These are phyloP conservation scores for Trachemys scripta DNA, from an alignment of 2,113 vertebrate species.

Conservation along the genomic window DNA sequence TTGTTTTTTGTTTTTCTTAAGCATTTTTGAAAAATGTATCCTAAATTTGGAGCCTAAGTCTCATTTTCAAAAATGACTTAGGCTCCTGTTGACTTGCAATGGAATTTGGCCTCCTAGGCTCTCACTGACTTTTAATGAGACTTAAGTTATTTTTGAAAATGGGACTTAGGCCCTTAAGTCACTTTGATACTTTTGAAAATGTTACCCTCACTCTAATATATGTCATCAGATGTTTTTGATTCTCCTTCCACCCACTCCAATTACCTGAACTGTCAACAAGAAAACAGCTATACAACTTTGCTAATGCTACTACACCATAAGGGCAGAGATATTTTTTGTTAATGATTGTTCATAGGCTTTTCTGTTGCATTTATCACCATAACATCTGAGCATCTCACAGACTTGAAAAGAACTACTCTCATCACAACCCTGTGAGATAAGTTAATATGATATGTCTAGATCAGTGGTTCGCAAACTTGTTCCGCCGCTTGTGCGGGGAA, in stretches of 20 bases:
- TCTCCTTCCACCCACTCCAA: not conserved
- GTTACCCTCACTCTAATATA: not conserved
- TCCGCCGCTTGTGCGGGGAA: too few relatives aligned
- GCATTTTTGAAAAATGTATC: too few relatives aligned
- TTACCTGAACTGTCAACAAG: not conserved
- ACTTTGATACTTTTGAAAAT: not conserved
- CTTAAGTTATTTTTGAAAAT: not conserved
- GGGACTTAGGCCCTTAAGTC: not conserved
- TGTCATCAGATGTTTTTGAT: not conserved
- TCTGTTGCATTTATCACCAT: not conserved
- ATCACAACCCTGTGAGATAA: not conserved
- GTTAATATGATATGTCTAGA: not conserved
- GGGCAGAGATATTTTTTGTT: not conserved
- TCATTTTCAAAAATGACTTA: not conserved
- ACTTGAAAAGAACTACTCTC: not conserved
- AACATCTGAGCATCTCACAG: not conserved
- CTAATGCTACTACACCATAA: not conserved
- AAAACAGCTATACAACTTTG: not conserved
- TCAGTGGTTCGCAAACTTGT: too few relatives aligned
- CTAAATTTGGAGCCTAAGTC: not conserved
- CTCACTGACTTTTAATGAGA: not conserved
- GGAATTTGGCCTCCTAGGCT: not conserved
- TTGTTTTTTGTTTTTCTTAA: not conserved
- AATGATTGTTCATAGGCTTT: not conserved
- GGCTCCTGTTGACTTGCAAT: not conserved